A percentile compares a stretch with the other conserved stretches of the same genome.
Evolutionary conservation across 2,797 vertebrate species (phyloP).

Genomic region (Alosa sapidissima): DNA sequence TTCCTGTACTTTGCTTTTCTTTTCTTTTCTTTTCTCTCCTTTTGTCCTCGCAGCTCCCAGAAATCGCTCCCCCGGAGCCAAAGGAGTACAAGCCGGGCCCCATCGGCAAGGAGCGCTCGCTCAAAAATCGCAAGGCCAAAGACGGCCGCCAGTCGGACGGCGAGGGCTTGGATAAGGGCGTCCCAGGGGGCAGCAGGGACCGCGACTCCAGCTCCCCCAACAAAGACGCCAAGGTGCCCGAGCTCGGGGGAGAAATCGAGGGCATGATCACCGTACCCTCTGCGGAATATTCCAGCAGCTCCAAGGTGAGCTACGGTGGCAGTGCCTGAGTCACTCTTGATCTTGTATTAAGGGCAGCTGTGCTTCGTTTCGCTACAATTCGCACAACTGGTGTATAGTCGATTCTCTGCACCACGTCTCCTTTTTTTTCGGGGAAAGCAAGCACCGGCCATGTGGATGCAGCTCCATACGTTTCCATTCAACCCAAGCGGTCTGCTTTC

Average conservation of each 20-base stretch:
- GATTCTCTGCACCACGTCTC: no score
- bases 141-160: slow-evolving; percentile 86
- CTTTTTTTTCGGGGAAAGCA: no score
- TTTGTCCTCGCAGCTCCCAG: slow-evolving; percentile 80
- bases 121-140: slow-evolving; percentile 97
- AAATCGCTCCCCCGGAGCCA: slow-evolving; percentile 88
- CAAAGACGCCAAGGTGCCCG: slow-evolving; percentile 83
- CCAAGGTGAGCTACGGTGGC: slow-evolving; percentile 80
- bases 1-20: background rate
- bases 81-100: slow-evolving; percentile 98
- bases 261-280: slow-evolving; percentile 94
- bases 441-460: no score
- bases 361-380: background rate
- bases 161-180: slow-evolving; percentile 85
- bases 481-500: no score
- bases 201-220: slow-evolving; percentile 81
- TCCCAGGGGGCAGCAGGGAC: slow-evolving; percentile 73
- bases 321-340: background rate
- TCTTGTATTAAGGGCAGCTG: background rate
- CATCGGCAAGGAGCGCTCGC: slow-evolving; percentile 95
- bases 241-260: slow-evolving; percentile 89
- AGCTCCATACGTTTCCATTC: no score
- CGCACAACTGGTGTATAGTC: no score
- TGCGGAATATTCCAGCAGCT: slow-evolving; percentile 84
- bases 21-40: background rate